Conservation (phyloP, 2,888 invertebrate genomes). For the Phlogophora meticulosa region DNA sequence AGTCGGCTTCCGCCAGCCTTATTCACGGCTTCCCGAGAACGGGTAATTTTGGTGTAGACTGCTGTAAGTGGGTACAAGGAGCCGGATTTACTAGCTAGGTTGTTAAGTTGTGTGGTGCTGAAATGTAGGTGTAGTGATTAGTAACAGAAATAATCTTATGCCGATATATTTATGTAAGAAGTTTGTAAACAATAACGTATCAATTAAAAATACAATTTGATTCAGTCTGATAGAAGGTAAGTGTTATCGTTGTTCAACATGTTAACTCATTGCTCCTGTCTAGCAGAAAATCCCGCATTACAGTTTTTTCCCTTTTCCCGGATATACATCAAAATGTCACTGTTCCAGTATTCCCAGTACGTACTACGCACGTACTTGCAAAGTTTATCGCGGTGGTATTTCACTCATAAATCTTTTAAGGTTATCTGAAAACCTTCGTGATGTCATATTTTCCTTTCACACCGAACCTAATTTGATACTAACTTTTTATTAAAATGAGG, state of each 20-base stretch:
- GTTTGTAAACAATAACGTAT: too few species aligned
- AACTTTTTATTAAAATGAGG: constrained; percentile 38
- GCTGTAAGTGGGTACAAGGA: constrained; percentile 30
- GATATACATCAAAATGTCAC: constrained; percentile 47
- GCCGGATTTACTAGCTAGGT: constrained; percentile 40
- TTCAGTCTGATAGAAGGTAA: too few species aligned
- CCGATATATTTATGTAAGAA: too few species aligned
- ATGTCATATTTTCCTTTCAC: constrained; percentile 44
- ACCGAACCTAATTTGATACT: constrained; percentile 36
- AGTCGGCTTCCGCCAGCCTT: constrained; percentile 55
- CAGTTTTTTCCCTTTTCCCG: not conserved
- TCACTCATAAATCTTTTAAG: constrained; percentile 59
- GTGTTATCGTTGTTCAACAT: too few species aligned
- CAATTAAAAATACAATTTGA: too few species aligned
- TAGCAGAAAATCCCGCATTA: not conserved
- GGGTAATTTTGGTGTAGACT: constrained; percentile 53
- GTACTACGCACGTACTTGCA: constrained; percentile 38
- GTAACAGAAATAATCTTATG: not conserved
- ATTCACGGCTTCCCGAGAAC: constrained; percentile 57
- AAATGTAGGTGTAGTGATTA: not conserved
- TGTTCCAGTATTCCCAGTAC: constrained; percentile 46
- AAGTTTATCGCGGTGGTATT: constrained; percentile 57
- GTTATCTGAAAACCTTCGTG: constrained; percentile 44
- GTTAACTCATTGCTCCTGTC: too few species aligned
- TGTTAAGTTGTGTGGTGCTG: constrained; percentile 18